These are phyloP conservation scores for Prietella phreatophila DNA, from an alignment of 2,113 vertebrate genomes.

Conservation along the genomic window DNA sequence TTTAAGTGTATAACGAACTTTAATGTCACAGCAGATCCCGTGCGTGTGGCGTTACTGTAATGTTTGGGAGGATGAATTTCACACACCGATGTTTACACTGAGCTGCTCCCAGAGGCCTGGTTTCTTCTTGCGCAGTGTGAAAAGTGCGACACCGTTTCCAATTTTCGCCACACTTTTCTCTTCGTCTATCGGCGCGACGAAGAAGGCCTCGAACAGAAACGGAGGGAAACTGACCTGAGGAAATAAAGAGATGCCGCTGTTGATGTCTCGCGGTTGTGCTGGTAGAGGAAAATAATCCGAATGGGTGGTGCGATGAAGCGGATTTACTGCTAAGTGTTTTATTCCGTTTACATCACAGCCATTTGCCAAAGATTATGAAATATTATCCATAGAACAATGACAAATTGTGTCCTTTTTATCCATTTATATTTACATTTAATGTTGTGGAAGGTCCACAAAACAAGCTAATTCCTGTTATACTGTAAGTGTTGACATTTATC, in stretches of 20 bases:
- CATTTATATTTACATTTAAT: background rate
- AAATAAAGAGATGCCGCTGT: background rate
- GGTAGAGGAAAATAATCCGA: background rate
- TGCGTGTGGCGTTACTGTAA: too few species aligned
- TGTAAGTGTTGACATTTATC: too few species aligned
- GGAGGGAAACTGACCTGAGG: conserved; percentile 85
- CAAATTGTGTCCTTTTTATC: background rate
- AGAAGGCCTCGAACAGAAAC: conserved; percentile 85
- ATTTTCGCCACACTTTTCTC: conserved; percentile 81
- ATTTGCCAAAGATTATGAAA: background rate
- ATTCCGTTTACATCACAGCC: background rate
- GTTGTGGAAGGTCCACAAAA: background rate
- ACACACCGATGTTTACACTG: conserved; percentile 67
- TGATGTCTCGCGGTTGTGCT: background rate
- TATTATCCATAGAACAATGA: background rate
- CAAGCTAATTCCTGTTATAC: too few species aligned
- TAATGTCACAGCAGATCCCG: background rate
- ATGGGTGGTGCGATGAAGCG: background rate
- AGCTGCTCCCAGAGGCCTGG: conserved; percentile 78
- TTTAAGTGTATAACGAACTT: background rate
- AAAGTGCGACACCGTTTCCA: conserved; percentile 75
- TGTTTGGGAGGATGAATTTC: background rate
- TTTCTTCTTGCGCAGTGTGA: conserved; percentile 83
- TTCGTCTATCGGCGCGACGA: conserved; percentile 81
- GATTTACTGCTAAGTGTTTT: background rate